phyloP scores from a whole-genome alignment of 23 tunicate genomes.

The Trididemnum clinides region DNA sequence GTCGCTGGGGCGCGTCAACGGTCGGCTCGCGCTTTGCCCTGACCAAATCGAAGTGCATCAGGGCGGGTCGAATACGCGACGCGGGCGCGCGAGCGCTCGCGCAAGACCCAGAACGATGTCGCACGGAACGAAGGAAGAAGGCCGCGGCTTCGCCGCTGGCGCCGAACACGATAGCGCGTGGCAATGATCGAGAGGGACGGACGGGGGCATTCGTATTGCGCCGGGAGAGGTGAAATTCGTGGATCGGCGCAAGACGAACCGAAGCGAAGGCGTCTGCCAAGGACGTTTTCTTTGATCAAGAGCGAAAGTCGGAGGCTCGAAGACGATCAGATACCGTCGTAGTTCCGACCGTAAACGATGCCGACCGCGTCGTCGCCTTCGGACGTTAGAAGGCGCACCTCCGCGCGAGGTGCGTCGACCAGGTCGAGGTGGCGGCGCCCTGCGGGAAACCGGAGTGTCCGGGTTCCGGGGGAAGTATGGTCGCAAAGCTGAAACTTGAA shows the following conservation, averaged over 20 bases:
- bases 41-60: too few species aligned
- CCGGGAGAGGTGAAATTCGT: too few species aligned
- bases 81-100: too few species aligned
- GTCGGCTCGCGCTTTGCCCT: too few species aligned
- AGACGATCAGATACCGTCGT: conserved; percentile 93
- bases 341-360: conserved; percentile 86
- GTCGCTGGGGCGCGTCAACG: too few species aligned
- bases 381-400: conserved; percentile 72
- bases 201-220: too few species aligned
- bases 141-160: too few species aligned
- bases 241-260: neutral
- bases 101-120: too few species aligned
- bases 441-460: conserved; percentile 82
- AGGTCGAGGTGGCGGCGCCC: too few species aligned
- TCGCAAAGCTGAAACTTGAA: conserved; percentile 76
- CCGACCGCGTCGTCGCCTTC: conserved; percentile 71
- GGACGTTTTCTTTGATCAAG: conserved; percentile 73
- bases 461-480: conserved; percentile 88
- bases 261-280: conserved; percentile 50
- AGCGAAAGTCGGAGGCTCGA: conserved; percentile 57
- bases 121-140: too few species aligned
- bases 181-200: conserved; percentile 39
- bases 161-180: neutral
- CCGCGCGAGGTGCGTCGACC: too few species aligned
- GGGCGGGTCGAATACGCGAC: conserved; percentile 62